Evolutionary conservation across 2,888 invertebrate genomes (phyloP), one percentile per base, ranked within the genome.

Genomic region (Athetis lepigone): DNA sequence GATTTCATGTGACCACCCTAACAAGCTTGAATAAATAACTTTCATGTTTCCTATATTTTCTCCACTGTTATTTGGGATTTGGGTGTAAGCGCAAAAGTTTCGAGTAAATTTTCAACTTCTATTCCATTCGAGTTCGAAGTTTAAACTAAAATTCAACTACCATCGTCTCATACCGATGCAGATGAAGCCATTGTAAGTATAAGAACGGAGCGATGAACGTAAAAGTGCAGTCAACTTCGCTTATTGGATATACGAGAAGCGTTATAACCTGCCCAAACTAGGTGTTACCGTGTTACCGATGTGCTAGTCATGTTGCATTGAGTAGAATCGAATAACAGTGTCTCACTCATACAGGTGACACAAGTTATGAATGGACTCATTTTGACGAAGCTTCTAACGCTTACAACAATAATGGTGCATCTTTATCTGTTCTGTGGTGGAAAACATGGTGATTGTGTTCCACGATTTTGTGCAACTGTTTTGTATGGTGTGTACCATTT

Each of bases 1-100:
- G 70, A 82, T 78, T 82, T 79, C 73, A 80, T 75, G 65, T 76
- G 60, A 52, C 51, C 57, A 61, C 59, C 29, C 59, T 65, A 75
- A 76, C 80, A 81, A 75, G 69, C 51, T 69, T 68, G 60, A 62
- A 73, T 76, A 75, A 75, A 75, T 76, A 69, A 56, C 55, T 37
- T 54, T 69, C 70, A 70, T 65, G 69, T 68, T 69, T 58, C 36
- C 33, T 13, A 11, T 42, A 42, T 40, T 45, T 45, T 50, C n/a
- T 2, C 4, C 9, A 8, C 40, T 46, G 18, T 21, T 67, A 27
- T 33, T 0, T 51, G 23, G 27, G n/a, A 23, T 2, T 6, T 13
- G 4, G 8, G 4, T n/a, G n/a, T 13, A 29, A 13, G 33, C 13
- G 13, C 9, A 29, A 29, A 29, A 29, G 9, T 33, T 33, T 9